Conservation (phyloP, 2,797 vertebrate species). For the Chrysocyon brachyurus region DNA sequence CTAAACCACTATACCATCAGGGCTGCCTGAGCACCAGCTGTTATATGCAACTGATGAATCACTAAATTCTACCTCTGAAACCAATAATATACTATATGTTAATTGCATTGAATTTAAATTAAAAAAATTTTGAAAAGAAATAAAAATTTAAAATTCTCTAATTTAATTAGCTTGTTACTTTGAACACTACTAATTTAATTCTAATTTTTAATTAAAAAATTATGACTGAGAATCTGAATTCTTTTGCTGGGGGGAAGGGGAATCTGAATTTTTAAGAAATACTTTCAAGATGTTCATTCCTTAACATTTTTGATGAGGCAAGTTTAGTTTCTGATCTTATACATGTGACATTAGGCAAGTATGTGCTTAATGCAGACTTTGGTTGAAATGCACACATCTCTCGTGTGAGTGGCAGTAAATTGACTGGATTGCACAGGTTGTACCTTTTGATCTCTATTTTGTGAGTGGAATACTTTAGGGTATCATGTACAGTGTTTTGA, state of each 20-base stretch:
- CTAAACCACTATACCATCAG: no score
- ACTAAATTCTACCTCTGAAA: no score
- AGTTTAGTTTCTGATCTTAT: neutral
- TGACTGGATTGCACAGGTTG: neutral
- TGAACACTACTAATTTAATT: neutral
- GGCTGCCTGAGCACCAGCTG: no score
- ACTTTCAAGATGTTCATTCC: neutral
- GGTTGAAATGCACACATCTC: neutral
- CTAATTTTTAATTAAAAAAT: neutral
- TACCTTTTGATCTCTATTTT: neutral
- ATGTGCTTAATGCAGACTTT: neutral
- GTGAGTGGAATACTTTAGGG: neutral
- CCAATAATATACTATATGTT: neutral
- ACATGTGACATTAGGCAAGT: neutral
- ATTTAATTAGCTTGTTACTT: neutral
- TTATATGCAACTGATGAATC: no score
- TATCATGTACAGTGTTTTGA: constrained; percentile 1
- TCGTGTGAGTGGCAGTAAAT: neutral
- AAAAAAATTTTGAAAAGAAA: neutral
- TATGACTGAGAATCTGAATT: neutral
- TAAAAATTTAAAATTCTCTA: neutral
- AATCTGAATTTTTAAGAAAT: neutral
- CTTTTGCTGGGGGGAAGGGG: neutral
- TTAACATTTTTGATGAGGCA: neutral
- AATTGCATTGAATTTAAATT: neutral